A percentile compares a stretch with the other conserved stretches of the same genome.
phyloP scores from a whole-genome alignment of 2,113 vertebrate species.

The Callionymus lyra region DNA sequence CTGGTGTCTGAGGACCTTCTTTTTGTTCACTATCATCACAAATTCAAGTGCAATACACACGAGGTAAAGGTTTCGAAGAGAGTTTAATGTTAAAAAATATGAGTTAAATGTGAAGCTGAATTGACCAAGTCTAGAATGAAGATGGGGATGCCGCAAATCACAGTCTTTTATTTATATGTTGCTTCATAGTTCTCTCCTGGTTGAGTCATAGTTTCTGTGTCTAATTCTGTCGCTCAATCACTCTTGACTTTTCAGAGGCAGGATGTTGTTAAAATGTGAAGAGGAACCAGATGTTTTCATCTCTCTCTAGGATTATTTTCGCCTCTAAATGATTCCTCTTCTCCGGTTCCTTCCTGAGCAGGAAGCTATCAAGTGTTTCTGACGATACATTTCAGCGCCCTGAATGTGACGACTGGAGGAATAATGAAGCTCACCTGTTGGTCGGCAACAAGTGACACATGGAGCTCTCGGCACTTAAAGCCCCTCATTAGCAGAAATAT shows the following conservation, averaged over 20 bases:
- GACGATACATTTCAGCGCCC: not conserved
- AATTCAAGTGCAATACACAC: no score
- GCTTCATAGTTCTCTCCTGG: constrained; percentile 14
- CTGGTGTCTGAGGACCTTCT: no score
- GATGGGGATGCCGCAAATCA: no score
- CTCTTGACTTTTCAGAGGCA: constrained; percentile 18
- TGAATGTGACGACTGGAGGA: not conserved
- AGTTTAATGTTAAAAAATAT: no score
- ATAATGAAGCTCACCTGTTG: constrained; percentile 27
- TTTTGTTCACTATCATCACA: no score
- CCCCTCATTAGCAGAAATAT: constrained; percentile 9
- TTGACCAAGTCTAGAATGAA: no score
- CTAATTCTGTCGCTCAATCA: constrained; percentile 11
- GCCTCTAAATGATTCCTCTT: constrained; percentile 7
- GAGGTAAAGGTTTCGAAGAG: no score
- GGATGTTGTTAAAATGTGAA: constrained; percentile 14
- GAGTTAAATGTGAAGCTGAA: no score
- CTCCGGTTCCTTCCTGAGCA: constrained; percentile 7
- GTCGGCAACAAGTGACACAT: constrained; percentile 20
- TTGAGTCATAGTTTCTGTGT: constrained; percentile 25
- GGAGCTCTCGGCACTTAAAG: constrained; percentile 16
- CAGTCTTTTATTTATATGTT: no score
- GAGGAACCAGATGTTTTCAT: constrained; percentile 42
- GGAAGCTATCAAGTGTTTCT: constrained; percentile 2
- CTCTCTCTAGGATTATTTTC: constrained; percentile 7